Evolutionary conservation across 2,888 invertebrate species (phyloP).

Genomic region (Bhutanitis thaidina): DNA sequence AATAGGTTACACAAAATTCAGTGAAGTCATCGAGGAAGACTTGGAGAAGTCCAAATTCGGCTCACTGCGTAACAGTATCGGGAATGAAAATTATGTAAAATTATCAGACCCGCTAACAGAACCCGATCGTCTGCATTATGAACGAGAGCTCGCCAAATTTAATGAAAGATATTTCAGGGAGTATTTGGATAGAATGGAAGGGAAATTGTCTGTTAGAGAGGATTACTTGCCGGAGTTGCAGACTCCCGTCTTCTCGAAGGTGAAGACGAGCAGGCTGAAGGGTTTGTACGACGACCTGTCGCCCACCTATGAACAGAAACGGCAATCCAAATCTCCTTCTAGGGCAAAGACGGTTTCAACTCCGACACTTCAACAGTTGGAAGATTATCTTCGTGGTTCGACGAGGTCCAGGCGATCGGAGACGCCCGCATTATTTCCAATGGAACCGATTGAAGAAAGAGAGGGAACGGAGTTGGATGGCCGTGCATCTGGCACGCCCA

Average conservation of each 20-base stretch:
- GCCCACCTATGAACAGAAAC: constrained; percentile 51
- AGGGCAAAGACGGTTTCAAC: constrained; percentile 59
- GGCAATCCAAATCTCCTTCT: constrained; percentile 55
- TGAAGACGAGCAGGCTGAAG: constrained; percentile 59
- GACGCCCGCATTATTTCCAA: constrained; percentile 71
- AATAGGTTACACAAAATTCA: constrained; percentile 47
- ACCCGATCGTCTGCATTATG: constrained; percentile 61
- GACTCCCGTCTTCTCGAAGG: constrained; percentile 71
- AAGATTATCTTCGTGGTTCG: constrained; percentile 66
- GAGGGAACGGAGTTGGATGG: constrained; percentile 56
- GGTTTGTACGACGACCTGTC: constrained; percentile 61
- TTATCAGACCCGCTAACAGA: constrained; percentile 62
- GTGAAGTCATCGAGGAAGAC: constrained; percentile 47
- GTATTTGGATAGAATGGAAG: constrained; percentile 59
- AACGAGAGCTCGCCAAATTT: constrained; percentile 66
- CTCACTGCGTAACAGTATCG: constrained; percentile 62
- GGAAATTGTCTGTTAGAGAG: constrained; percentile 58
- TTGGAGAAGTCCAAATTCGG: constrained; percentile 70
- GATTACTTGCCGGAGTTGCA: constrained; percentile 70
- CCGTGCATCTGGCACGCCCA: constrained; percentile 82
- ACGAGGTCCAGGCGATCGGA: constrained; percentile 54
- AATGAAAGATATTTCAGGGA: constrained; percentile 67
- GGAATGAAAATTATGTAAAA: constrained; percentile 61
- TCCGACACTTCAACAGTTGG: constrained; percentile 71
- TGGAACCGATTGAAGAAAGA: constrained; percentile 74